phyloP scores from a whole-genome alignment of 2,797 vertebrate species.

The Sebastolobus altivelis region DNA sequence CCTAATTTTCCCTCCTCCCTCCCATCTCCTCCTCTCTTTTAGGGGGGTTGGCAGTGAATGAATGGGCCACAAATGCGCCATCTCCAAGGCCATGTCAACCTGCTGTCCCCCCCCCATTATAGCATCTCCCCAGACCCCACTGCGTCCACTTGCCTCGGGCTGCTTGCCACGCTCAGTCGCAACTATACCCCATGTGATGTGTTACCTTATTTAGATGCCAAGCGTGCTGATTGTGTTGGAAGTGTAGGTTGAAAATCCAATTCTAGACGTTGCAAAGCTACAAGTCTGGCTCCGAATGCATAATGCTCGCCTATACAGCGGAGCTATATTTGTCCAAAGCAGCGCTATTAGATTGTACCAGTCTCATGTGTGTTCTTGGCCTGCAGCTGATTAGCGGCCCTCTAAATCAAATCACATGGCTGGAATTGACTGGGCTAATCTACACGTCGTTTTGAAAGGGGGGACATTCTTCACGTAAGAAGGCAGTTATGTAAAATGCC shows the following conservation, averaged over 20 bases:
- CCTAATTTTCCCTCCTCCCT: neutral
- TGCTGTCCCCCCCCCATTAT: constrained; percentile 32
- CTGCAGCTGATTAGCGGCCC: constrained; percentile 58
- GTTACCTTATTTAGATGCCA: constrained; percentile 42
- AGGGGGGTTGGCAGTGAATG: constrained; percentile 43
- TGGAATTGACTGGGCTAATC: constrained; percentile 53
- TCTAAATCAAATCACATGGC: constrained; percentile 71
- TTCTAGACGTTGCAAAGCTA: constrained; percentile 23
- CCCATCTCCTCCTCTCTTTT: neutral
- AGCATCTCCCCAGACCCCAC: constrained; percentile 1
- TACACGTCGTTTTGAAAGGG: constrained; percentile 47
- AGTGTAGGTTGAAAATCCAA: constrained; percentile 39
- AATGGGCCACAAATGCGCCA: constrained; percentile 48
- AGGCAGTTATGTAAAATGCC: constrained; percentile 41
- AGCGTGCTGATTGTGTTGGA: constrained; percentile 38
- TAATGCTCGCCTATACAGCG: constrained; percentile 26
- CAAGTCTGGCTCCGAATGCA: constrained; percentile 36
- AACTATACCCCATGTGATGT: constrained; percentile 22
- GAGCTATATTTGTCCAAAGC: constrained; percentile 31
- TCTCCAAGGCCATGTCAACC: constrained; percentile 48
- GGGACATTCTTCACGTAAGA: constrained; percentile 37
- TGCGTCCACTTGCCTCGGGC: constrained; percentile 42
- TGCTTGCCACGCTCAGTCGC: constrained; percentile 12
- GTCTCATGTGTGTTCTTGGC: constrained; percentile 44
- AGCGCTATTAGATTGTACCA: constrained; percentile 12